These are phyloP conservation scores for Palaemon carinicauda DNA, from an alignment of 1,140 invertebrate species.

Conservation along the genomic window DNA sequence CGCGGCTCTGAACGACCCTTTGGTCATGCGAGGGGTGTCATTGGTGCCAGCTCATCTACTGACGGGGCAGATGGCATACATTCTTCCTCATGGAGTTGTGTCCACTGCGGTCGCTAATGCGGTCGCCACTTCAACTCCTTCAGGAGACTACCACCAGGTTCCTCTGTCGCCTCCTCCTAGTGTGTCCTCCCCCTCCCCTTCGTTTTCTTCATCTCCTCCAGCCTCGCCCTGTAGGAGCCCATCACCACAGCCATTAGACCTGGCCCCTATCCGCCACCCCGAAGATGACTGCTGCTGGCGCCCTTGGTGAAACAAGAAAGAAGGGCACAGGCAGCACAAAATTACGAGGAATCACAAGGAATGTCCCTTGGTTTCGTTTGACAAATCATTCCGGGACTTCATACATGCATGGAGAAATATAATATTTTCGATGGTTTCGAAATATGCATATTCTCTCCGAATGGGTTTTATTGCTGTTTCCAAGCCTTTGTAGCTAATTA, in stretches of 20 bases:
- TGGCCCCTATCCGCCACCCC: conserved; percentile 32
- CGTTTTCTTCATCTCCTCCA: conserved; percentile 15
- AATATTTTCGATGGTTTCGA: too few species aligned
- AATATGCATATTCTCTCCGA: too few species aligned
- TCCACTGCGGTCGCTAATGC: not conserved
- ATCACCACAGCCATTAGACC: conserved; percentile 41
- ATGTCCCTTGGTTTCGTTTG: too few species aligned
- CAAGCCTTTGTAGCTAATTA: too few species aligned
- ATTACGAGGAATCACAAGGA: not conserved
- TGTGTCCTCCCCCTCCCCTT: conserved; percentile 24
- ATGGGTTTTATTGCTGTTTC: too few species aligned
- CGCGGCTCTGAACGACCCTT: conserved; percentile 37
- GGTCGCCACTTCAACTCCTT: not conserved
- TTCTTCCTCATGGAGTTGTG: conserved; percentile 27
- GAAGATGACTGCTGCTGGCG: conserved; percentile 42
- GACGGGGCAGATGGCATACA: conserved; percentile 16
- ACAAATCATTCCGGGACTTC: too few species aligned
- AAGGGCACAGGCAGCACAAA: not conserved
- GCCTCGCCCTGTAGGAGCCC: conserved; percentile 37
- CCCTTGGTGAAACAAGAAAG: conserved; percentile 8
- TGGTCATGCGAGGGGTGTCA: conserved; percentile 76
- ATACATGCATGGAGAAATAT: too few species aligned
- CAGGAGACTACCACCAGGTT: conserved; percentile 25
- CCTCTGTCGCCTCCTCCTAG: conserved; percentile 39
- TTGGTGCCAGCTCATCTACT: conserved; percentile 64